phyloP scores from a whole-genome alignment of 2,113 vertebrate species.

The Narcine bancroftii region DNA sequence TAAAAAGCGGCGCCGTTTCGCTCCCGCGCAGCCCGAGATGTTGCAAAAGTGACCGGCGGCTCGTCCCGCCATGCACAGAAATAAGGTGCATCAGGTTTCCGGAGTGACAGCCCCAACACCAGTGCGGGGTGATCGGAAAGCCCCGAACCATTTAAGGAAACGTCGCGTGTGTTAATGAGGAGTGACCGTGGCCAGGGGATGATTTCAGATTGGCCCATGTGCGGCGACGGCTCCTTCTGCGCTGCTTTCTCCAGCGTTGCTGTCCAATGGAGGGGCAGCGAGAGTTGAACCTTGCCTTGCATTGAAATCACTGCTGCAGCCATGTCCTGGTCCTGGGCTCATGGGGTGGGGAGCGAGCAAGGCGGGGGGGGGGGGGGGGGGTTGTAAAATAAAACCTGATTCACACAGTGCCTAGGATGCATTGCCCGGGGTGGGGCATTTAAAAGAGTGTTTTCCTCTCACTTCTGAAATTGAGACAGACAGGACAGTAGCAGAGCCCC shows the following conservation, averaged over 20 bases:
- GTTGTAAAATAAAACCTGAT: too few relatives aligned
- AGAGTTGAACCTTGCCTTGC: too few relatives aligned
- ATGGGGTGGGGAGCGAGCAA: too few relatives aligned
- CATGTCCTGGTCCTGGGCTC: too few relatives aligned
- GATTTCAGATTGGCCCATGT: not conserved
- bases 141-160: not conserved
- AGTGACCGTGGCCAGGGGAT: not conserved
- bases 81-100: slow-evolving; percentile 6
- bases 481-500: too few relatives aligned
- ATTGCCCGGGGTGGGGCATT: too few relatives aligned
- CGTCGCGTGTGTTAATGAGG: not conserved
- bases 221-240: not conserved
- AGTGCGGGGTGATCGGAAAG: not conserved
- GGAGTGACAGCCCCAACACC: not conserved
- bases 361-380: too few relatives aligned
- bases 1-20: not conserved
- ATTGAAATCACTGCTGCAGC: too few relatives aligned
- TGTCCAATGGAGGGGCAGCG: not conserved
- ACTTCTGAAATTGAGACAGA: too few relatives aligned
- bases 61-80: not conserved
- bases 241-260: not conserved
- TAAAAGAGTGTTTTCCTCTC: too few relatives aligned
- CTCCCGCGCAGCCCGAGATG: slow-evolving; percentile 8
- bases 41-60: too few relatives aligned
- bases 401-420: too few relatives aligned